These are phyloP conservation scores for Hylia prasina DNA, from an alignment of 2,113 vertebrate species.

Conservation along the genomic window DNA sequence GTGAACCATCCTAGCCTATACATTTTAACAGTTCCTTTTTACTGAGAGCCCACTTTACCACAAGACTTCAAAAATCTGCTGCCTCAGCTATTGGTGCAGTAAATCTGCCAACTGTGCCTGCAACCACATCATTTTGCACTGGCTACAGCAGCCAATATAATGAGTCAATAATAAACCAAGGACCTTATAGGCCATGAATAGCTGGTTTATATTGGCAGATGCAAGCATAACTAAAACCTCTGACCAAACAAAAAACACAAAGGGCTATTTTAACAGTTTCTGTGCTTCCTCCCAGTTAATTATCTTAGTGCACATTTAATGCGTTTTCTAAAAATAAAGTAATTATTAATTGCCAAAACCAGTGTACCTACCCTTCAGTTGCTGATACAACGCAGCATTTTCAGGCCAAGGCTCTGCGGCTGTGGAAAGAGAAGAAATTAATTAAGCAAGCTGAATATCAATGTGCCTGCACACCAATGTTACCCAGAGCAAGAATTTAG, in stretches of 20 bases:
- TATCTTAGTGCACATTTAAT: slow-evolving; percentile 48
- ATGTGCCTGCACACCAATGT: background rate
- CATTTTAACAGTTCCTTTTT: slow-evolving; percentile 84
- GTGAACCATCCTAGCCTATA: slow-evolving; percentile 83
- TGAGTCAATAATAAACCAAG: slow-evolving; percentile 83
- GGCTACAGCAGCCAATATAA: slow-evolving; percentile 80
- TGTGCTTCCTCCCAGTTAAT: slow-evolving; percentile 46
- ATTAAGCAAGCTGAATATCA: slow-evolving; percentile 42
- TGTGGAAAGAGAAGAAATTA: slow-evolving; percentile 58
- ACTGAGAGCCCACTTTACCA: slow-evolving; percentile 83
- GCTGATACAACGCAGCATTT: slow-evolving; percentile 80
- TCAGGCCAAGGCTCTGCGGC: slow-evolving; percentile 83
- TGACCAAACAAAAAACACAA: slow-evolving; percentile 67
- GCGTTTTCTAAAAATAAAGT: slow-evolving; percentile 46
- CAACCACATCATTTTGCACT: slow-evolving; percentile 80
- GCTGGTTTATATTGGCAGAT: slow-evolving; percentile 72
- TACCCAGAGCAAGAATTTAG: background rate
- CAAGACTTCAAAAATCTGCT: slow-evolving; percentile 83
- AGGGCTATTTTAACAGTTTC: slow-evolving; percentile 44
- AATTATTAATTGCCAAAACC: slow-evolving; percentile 55
- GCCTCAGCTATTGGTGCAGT: slow-evolving; percentile 81
- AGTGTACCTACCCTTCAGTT: slow-evolving; percentile 76
- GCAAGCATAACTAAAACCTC: slow-evolving; percentile 66
- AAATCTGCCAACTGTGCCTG: slow-evolving; percentile 81
- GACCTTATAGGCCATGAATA: slow-evolving; percentile 72